Evolutionary conservation across 2,888 invertebrate species (phyloP).

Genomic region (Sinotaia quadrata): DNA sequence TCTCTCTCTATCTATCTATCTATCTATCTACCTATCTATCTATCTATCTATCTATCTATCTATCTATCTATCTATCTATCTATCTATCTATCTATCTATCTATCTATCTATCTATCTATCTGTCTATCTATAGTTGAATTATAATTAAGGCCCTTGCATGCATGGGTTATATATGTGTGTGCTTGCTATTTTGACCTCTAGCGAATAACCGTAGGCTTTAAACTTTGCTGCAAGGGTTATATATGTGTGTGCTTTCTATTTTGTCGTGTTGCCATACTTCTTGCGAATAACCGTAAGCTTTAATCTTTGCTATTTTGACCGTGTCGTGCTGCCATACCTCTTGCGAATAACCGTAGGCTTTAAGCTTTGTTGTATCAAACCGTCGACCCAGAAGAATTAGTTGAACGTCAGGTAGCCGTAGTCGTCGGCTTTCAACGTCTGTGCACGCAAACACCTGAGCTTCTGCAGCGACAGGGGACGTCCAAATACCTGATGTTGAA

Average conservation of each 20-base stretch:
- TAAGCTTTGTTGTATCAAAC: background rate
- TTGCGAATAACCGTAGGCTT: constrained; percentile 2
- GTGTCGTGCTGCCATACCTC: background rate
- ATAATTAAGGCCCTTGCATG: background rate
- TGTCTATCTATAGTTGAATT: background rate
- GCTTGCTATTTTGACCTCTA: no score
- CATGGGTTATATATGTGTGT: no score
- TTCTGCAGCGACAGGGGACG: background rate
- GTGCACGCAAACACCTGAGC: constrained; percentile 13
- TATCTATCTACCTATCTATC: no score
- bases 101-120: background rate
- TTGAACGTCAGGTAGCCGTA: constrained; percentile 27
- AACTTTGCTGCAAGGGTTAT: no score
- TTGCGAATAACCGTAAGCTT: no score
- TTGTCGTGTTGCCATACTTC: background rate
- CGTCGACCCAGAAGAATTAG: constrained; percentile 4
- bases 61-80: background rate
- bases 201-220: no score
- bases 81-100: background rate
- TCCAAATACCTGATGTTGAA: background rate
- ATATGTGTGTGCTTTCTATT: no score
- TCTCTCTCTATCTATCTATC: no score
- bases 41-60: background rate
- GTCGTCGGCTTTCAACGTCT: constrained; percentile 17
- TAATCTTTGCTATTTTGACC: no score